Conservation (phyloP, 2,797 vertebrate species). For the Hippocampus kuda region DNA sequence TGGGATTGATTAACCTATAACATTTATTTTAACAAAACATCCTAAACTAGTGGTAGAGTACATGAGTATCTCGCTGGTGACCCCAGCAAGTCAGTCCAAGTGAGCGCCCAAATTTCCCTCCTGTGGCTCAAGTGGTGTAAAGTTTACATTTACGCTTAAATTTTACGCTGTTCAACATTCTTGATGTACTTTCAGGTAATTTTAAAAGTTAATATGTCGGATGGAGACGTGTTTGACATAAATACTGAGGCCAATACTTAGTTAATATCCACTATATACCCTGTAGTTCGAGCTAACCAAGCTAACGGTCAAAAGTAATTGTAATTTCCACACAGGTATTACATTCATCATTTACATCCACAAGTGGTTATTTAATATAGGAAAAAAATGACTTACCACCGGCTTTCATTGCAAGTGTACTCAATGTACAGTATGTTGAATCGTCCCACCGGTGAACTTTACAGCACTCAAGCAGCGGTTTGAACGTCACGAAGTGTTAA, state of each 20-base stretch:
- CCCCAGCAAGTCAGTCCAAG: conserved; percentile 15
- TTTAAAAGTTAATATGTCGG: not conserved
- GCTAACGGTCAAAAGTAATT: conserved; percentile 5
- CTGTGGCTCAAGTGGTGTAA: conserved; percentile 25
- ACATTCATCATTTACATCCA: accelerated
- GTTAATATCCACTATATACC: not conserved
- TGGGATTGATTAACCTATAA: not conserved
- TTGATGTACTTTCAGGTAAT: not conserved
- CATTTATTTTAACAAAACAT: not conserved
- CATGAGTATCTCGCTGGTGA: not conserved
- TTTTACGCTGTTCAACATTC: not conserved
- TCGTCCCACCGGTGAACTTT: conserved; percentile 18
- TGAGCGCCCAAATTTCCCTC: conserved; percentile 74
- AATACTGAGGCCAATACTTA: not conserved
- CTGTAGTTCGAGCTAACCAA: not conserved
- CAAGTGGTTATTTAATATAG: not conserved
- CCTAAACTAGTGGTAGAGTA: not conserved
- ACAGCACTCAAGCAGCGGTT: conserved; percentile 13
- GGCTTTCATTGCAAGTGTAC: conserved; percentile 70
- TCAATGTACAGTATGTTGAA: conserved; percentile 14
- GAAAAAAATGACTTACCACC: conserved; percentile 63
- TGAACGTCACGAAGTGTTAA: conserved; percentile 14
- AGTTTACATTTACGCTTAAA: not conserved
- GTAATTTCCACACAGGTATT: not conserved
- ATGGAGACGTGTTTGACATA: not conserved